These are phyloP conservation scores for Drosophila equinoxialis DNA, from an alignment of 1,140 invertebrate genomes.

Conservation along the genomic window DNA sequence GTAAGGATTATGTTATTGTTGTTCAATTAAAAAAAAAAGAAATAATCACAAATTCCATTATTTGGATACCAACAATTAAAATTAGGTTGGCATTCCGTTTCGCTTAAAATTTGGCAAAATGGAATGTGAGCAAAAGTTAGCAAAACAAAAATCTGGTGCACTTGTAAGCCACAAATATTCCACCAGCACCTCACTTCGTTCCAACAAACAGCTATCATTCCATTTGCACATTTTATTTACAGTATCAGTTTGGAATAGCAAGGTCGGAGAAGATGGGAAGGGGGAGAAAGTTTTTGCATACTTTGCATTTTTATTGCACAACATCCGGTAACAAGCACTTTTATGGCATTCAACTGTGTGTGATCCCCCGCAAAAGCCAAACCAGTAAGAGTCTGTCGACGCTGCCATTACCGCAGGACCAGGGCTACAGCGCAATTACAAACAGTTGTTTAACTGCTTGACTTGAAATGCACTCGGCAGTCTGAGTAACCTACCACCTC, in stretches of 20 bases:
- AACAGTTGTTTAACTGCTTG: slow-evolving; percentile 79
- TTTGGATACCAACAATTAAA: too few relatives aligned
- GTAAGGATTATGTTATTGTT: too few relatives aligned
- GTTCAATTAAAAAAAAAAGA: too few relatives aligned
- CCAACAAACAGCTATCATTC: too few relatives aligned
- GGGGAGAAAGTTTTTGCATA: slow-evolving; percentile 56
- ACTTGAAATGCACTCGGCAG: slow-evolving; percentile 63
- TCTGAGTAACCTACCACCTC: too few relatives aligned
- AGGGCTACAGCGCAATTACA: slow-evolving; percentile 67
- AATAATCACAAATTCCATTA: too few relatives aligned
- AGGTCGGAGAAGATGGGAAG: slow-evolving; percentile 21
- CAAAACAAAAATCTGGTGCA: not conserved
- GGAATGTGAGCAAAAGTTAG: not conserved
- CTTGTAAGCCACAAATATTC: slow-evolving; percentile 16
- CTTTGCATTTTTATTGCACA: slow-evolving; percentile 80
- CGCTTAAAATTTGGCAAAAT: too few relatives aligned
- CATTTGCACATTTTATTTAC: slow-evolving; percentile 50
- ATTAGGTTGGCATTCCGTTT: too few relatives aligned
- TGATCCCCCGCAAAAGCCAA: slow-evolving; percentile 49
- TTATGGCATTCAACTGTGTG: slow-evolving; percentile 63
- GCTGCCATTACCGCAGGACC: slow-evolving; percentile 46
- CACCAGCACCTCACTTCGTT: not conserved
- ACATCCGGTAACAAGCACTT: slow-evolving; percentile 75
- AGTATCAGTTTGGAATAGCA: slow-evolving; percentile 41
- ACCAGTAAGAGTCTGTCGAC: slow-evolving; percentile 34